Conservation (phyloP, 2,888 invertebrate genomes). For the Xestoiulus laeticollis region DNA sequence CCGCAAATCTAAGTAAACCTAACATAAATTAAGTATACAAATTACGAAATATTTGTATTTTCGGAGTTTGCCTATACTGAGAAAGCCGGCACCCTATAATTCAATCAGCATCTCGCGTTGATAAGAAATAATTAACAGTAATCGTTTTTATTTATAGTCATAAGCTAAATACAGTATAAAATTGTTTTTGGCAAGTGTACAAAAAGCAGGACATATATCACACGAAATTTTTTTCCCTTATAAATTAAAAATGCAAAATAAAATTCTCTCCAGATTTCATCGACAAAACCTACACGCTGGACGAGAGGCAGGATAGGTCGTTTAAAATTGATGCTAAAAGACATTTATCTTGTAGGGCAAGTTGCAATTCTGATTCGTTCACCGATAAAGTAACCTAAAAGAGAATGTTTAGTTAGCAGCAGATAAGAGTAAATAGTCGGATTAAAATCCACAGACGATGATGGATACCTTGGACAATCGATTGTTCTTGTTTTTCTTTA, state of each 20-base stretch:
- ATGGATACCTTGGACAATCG: constrained; percentile 42
- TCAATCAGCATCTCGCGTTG: too few species aligned
- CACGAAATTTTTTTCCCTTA: not conserved
- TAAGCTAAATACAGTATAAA: not conserved
- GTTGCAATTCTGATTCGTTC: constrained; percentile 22
- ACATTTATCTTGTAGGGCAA: constrained; percentile 47
- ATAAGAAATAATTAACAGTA: too few species aligned
- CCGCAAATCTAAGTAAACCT: too few species aligned
- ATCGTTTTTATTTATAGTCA: not conserved
- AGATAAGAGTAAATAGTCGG: not conserved
- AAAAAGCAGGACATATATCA: not conserved
- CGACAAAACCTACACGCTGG: not conserved
- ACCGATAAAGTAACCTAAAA: constrained; percentile 47
- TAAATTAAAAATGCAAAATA: not conserved
- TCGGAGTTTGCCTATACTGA: too few species aligned
- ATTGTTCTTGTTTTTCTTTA: constrained; percentile 46
- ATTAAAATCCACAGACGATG: not conserved
- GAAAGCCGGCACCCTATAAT: too few species aligned
- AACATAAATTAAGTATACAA: too few species aligned
- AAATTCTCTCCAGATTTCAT: not conserved
- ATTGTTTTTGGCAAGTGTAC: not conserved
- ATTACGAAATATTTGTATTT: too few species aligned
- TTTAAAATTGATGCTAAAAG: constrained; percentile 41
- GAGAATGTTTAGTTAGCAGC: not conserved
- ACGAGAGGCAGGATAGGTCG: constrained; percentile 16